phyloP scores from a whole-genome alignment of 2,888 invertebrate genomes.

The Eristalis arbustorum region DNA sequence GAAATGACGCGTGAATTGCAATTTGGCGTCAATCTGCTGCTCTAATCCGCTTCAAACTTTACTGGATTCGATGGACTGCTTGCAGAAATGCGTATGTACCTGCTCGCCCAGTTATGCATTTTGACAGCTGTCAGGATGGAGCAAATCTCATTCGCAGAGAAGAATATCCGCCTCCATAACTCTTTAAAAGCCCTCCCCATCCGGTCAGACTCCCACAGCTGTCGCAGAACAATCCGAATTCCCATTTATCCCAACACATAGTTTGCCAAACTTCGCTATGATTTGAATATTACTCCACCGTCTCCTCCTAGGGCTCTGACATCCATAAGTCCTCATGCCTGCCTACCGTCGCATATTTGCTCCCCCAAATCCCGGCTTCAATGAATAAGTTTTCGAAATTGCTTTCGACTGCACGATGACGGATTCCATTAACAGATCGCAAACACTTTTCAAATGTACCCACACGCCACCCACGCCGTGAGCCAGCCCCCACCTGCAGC shows the following conservation, averaged over 20 bases:
- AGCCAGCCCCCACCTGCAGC: background rate
- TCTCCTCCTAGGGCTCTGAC: background rate
- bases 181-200: background rate
- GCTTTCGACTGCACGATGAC: constrained; percentile 1
- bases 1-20: too few relatives aligned
- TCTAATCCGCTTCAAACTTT: too few relatives aligned
- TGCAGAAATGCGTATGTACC: too few relatives aligned
- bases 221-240: background rate
- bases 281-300: background rate
- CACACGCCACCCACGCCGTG: background rate
- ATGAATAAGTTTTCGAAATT: constrained; percentile 15
- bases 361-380: background rate
- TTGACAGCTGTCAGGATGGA: too few relatives aligned
- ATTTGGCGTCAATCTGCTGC: too few relatives aligned
- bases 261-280: background rate
- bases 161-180: too few relatives aligned
- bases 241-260: background rate
- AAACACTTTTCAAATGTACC: constrained; percentile 25
- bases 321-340: background rate
- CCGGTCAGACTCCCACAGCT: background rate
- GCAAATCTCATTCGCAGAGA: too few relatives aligned
- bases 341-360: background rate
- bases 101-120: too few relatives aligned
- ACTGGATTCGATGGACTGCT: too few relatives aligned
- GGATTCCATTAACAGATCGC: constrained; percentile 13